A percentile compares a stretch with the other conserved stretches of the same genome.
Conservation (phyloP, 2,888 invertebrate species). For the Napeogenes inachia region DNA sequence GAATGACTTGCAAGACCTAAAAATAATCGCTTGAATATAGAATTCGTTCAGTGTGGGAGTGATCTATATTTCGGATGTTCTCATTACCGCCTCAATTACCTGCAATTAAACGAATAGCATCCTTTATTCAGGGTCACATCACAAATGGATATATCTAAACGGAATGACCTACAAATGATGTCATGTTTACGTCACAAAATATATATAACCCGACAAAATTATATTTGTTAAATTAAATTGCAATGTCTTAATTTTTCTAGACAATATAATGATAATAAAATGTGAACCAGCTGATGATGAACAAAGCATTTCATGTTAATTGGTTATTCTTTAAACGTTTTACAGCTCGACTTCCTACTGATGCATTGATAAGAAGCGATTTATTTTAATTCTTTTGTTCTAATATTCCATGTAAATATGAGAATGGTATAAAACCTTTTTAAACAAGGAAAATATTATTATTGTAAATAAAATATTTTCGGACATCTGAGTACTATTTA, state of each 20-base stretch:
- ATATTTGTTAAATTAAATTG: too few species aligned
- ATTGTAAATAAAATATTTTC: neutral
- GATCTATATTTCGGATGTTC: slow-evolving; percentile 16
- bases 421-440: too few species aligned
- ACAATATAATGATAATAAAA: slow-evolving; percentile 3
- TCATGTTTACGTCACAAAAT: too few species aligned
- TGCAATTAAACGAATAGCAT: slow-evolving; percentile 8
- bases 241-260: too few species aligned
- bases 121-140: slow-evolving; percentile 13
- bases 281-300: neutral
- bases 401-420: too few species aligned
- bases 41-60: slow-evolving; percentile 16
- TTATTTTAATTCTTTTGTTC: too few species aligned
- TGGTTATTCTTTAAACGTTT: neutral
- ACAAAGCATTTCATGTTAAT: neutral
- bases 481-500: neutral
- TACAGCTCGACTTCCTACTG: too few species aligned
- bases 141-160: too few species aligned
- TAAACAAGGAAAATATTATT: neutral
- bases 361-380: too few species aligned
- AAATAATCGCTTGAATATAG: slow-evolving; percentile 21
- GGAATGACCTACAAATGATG: too few species aligned
- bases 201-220: too few species aligned
- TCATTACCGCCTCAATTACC: slow-evolving; percentile 16
- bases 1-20: slow-evolving; percentile 13